Conservation (phyloP, 2,797 vertebrate species). For the Eremophila alpestris region DNA sequence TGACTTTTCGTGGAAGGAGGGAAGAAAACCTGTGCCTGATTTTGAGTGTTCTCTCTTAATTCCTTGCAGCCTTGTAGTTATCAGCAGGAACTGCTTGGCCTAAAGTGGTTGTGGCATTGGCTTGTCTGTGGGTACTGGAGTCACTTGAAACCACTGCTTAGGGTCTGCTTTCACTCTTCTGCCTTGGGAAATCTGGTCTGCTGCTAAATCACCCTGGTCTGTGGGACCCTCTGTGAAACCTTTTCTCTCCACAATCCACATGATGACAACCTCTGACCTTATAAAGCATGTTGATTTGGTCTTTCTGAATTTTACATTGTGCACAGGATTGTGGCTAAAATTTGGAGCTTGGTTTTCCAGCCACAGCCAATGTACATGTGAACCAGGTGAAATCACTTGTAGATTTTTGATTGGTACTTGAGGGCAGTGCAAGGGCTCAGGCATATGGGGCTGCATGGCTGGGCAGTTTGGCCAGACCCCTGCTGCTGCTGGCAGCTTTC, state of each 20-base stretch:
- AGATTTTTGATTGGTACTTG: not conserved
- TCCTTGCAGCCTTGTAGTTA: not conserved
- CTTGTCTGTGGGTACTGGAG: not conserved
- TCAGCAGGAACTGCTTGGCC: not conserved
- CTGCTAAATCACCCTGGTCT: not conserved
- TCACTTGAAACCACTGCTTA: not conserved
- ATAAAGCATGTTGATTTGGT: not conserved
- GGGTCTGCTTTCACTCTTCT: not conserved
- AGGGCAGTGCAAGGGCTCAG: not conserved
- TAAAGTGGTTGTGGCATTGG: not conserved
- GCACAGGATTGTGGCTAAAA: not conserved
- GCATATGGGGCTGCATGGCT: fast-evolving
- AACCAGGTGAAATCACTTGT: not conserved
- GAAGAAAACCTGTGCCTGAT: not conserved
- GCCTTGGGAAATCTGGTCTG: not conserved
- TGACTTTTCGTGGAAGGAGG: not conserved
- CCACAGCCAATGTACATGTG: too few species aligned
- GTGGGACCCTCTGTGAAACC: not conserved
- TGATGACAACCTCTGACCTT: not conserved
- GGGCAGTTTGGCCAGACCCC: not conserved
- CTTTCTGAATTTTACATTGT: not conserved
- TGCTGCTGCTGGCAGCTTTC: not conserved
- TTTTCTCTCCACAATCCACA: not conserved
- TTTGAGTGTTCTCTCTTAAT: not conserved
- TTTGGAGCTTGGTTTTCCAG: not conserved